Conservation (phyloP, 2,888 invertebrate genomes). For the Cantharis lateralis region DNA sequence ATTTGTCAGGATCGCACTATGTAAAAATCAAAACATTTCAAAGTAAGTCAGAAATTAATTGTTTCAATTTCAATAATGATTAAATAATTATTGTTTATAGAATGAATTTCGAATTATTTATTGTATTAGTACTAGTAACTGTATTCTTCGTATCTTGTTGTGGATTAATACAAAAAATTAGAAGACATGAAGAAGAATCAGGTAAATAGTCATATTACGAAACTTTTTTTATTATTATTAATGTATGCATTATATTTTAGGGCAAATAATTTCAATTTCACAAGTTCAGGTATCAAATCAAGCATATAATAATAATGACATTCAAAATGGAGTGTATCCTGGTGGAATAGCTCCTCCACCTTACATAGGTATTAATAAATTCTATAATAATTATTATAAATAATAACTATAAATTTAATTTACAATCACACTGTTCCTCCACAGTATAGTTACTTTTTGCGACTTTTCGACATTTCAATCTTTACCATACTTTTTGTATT, state of each 20-base stretch:
- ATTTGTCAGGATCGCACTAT: background rate
- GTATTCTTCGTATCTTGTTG: constrained; percentile 48
- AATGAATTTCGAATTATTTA: constrained; percentile 45
- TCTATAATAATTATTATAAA: too few species aligned
- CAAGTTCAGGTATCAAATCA: constrained; percentile 33
- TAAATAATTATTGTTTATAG: constrained; percentile 24
- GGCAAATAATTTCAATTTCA: constrained; percentile 14
- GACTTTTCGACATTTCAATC: too few species aligned
- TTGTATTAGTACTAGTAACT: constrained; percentile 43
- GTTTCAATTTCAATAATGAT: background rate
- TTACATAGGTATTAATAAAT: constrained; percentile 36
- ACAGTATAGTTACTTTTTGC: too few species aligned
- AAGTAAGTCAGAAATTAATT: constrained; percentile 5
- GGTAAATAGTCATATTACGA: background rate
- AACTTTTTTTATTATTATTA: too few species aligned
- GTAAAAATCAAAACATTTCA: background rate
- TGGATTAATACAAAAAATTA: constrained; percentile 47
- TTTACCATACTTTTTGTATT: too few species aligned
- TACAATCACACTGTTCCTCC: too few species aligned
- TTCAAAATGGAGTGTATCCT: constrained; percentile 39
- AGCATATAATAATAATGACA: constrained; percentile 30
- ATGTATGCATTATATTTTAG: constrained; percentile 1
- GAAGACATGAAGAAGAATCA: constrained; percentile 42
- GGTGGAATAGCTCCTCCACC: constrained; percentile 41
- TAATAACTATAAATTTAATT: too few species aligned